Percentiles rank a stretch among this genome's conserved stretches.
Conservation (phyloP, 2,797 vertebrate genomes). For the Chromis chromis region DNA sequence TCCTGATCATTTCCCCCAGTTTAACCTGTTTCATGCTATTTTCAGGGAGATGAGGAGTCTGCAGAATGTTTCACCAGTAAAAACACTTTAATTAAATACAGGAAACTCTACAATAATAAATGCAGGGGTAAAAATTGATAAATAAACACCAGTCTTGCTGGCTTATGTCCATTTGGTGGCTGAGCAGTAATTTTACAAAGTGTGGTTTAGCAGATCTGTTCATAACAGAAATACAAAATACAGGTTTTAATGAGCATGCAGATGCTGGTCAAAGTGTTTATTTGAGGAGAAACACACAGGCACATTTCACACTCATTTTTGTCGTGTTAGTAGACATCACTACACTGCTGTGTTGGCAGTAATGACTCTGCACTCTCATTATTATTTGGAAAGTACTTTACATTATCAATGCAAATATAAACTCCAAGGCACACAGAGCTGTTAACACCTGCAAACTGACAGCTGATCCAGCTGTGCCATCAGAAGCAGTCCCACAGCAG, state of each 20-base stretch:
- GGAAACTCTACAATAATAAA: constrained; percentile 2
- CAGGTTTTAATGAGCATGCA: background rate
- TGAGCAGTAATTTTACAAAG: background rate
- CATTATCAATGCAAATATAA: constrained; percentile 16
- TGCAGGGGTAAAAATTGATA: background rate
- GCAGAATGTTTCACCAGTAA: no score
- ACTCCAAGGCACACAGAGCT: constrained; percentile 9
- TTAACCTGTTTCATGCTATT: background rate
- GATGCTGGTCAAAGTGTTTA: background rate
- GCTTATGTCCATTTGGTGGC: constrained; percentile 1
- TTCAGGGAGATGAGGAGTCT: no score
- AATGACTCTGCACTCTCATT: constrained; percentile 10
- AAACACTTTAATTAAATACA: background rate
- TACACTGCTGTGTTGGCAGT: constrained; percentile 14
- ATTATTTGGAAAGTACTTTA: constrained; percentile 25
- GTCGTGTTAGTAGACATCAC: background rate
- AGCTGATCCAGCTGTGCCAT: constrained; percentile 28
- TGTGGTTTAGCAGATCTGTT: constrained; percentile 11
- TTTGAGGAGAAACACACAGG: background rate
- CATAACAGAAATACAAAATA: constrained; percentile 5
- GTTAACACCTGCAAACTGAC: constrained; percentile 17
- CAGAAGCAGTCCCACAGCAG: constrained; percentile 7
- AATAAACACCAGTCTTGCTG: background rate
- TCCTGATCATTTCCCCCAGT: no score
- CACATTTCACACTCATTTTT: constrained; percentile 4